Conservation (phyloP, 2,888 invertebrate species). For the Acleris emargana region DNA sequence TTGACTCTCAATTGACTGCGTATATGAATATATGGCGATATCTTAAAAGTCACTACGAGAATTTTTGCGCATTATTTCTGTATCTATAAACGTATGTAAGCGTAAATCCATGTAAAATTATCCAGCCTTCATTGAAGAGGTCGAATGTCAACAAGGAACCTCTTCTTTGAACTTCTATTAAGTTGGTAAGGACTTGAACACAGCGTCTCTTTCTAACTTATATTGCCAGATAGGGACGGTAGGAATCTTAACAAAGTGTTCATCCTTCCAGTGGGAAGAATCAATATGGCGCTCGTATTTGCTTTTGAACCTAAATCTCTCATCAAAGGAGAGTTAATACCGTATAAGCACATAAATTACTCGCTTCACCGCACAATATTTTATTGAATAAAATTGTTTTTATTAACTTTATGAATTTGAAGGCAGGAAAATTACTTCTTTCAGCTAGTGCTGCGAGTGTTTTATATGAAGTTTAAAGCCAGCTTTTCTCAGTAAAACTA, state of each 20-base stretch:
- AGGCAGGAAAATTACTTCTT: background rate
- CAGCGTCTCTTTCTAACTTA: background rate
- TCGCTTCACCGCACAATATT: constrained; percentile 24
- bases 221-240: background rate
- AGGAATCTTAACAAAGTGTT: background rate
- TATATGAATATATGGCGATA: no score
- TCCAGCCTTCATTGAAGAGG: no score
- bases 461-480: background rate
- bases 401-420: constrained; percentile 3
- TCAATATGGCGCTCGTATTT: constrained; percentile 53
- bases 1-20: no score
- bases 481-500: background rate
- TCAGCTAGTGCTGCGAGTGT: background rate
- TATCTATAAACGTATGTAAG: no score
- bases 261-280: constrained; percentile 44
- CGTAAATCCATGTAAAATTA: no score
- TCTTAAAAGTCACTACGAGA: no score
- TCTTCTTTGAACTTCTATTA: no score
- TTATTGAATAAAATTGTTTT: constrained; percentile 21
- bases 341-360: constrained; percentile 28
- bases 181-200: no score
- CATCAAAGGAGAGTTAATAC: constrained; percentile 55
- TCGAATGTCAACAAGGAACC: no score
- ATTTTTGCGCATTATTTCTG: no score
- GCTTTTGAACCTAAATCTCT: constrained; percentile 50